Conservation (phyloP, 2,797 vertebrate genomes). For the Cuniculus paca region DNA sequence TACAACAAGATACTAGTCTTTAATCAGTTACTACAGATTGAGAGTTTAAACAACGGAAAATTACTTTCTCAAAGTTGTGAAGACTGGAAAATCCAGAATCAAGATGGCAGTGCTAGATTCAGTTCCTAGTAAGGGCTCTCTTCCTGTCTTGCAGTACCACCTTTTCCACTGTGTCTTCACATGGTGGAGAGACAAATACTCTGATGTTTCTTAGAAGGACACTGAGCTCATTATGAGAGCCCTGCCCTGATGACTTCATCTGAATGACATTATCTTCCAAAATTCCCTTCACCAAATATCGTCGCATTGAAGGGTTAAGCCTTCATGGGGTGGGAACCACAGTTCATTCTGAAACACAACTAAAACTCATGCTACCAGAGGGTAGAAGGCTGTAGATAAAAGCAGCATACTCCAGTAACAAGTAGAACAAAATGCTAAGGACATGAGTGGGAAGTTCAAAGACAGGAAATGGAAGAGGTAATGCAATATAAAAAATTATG, state of each 20-base stretch:
- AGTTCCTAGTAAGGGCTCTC: background rate
- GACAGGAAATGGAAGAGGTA: background rate
- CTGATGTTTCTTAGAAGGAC: background rate
- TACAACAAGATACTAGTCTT: background rate
- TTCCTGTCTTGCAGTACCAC: background rate
- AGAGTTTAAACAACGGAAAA: background rate
- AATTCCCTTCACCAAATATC: background rate
- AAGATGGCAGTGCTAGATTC: background rate
- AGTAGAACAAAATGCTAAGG: background rate
- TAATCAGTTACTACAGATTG: background rate
- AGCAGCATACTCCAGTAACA: background rate
- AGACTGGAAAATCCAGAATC: background rate
- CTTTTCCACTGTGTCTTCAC: background rate
- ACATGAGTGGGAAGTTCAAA: background rate
- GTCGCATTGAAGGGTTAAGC: background rate
- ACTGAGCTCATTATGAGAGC: background rate
- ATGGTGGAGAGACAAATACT: background rate
- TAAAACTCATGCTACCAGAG: background rate
- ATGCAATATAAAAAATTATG: background rate
- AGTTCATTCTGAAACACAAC: conserved; percentile 12
- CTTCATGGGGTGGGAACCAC: background rate
- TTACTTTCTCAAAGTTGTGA: background rate
- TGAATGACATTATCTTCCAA: background rate
- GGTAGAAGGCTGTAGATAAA: background rate
- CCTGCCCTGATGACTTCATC: background rate